phyloP scores from a whole-genome alignment of 2,888 invertebrate genomes.

The Neoitamus cyanurus region DNA sequence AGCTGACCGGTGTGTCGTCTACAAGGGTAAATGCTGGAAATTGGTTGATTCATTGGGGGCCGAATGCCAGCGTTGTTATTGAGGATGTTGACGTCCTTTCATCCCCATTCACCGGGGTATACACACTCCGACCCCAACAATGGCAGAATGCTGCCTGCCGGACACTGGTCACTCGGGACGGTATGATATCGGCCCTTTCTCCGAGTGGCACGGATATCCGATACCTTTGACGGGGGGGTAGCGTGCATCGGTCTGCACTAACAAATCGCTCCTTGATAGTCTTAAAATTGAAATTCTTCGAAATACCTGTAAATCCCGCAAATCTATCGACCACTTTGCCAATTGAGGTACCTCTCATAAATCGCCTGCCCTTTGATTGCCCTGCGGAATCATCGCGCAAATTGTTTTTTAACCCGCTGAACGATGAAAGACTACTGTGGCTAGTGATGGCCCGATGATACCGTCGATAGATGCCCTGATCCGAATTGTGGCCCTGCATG shows the following conservation, averaged over 20 bases:
- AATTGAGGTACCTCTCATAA: constrained; percentile 24
- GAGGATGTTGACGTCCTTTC: constrained; percentile 21
- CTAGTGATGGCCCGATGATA: background rate
- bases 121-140: background rate
- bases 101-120: background rate
- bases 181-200: background rate
- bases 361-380: constrained; percentile 28
- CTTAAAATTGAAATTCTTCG: constrained; percentile 38
- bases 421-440: constrained; percentile 18
- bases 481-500: background rate
- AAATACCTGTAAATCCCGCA: background rate
- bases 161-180: background rate
- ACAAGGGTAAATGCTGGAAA: constrained; percentile 43
- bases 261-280: constrained; percentile 35
- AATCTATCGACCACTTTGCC: background rate
- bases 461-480: constrained; percentile 15
- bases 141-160: background rate
- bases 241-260: constrained; percentile 5
- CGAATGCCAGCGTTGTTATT: constrained; percentile 1
- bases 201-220: constrained; percentile 11
- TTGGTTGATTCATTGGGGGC: constrained; percentile 3
- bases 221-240: constrained; percentile 8
- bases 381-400: constrained; percentile 12
- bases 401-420: constrained; percentile 25
- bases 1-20: constrained; percentile 14